phyloP scores from a whole-genome alignment of 2,113 vertebrate genomes.

The Epinephelus moara region DNA sequence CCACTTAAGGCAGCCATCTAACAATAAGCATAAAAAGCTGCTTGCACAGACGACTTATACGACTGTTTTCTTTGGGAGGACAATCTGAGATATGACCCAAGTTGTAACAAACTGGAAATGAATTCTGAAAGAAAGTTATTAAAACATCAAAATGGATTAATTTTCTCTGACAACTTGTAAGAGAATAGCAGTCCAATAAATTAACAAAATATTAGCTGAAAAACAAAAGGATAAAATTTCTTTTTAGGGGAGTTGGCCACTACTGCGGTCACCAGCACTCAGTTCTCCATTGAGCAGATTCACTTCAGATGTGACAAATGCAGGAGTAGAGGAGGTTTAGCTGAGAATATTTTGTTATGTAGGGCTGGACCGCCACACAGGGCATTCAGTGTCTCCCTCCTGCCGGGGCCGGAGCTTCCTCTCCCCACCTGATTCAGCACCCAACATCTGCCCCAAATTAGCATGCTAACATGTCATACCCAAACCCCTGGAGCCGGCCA shows the following conservation, averaged over 20 bases:
- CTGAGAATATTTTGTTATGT: constrained; percentile 14
- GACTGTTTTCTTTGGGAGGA: too few relatives aligned
- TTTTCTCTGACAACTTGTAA: neutral
- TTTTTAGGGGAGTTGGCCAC: too few relatives aligned
- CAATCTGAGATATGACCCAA: too few relatives aligned
- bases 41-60: too few relatives aligned
- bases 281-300: neutral
- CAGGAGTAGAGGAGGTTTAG: constrained; percentile 7
- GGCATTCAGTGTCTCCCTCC: constrained; percentile 62
- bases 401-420: constrained; percentile 47
- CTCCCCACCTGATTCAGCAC: constrained; percentile 72
- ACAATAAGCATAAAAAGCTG: too few relatives aligned
- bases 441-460: constrained; percentile 71
- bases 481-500: constrained; percentile 61
- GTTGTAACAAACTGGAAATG: neutral
- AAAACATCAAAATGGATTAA: neutral
- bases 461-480: constrained; percentile 52
- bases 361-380: constrained; percentile 45
- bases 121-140: too few relatives aligned
- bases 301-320: constrained; percentile 6
- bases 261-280: neutral
- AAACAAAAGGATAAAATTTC: neutral
- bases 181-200: neutral
- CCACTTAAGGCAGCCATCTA: too few relatives aligned
- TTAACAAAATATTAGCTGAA: neutral